phyloP scores from a whole-genome alignment of 2,113 vertebrate genomes.

The Rhinogobius similis region DNA sequence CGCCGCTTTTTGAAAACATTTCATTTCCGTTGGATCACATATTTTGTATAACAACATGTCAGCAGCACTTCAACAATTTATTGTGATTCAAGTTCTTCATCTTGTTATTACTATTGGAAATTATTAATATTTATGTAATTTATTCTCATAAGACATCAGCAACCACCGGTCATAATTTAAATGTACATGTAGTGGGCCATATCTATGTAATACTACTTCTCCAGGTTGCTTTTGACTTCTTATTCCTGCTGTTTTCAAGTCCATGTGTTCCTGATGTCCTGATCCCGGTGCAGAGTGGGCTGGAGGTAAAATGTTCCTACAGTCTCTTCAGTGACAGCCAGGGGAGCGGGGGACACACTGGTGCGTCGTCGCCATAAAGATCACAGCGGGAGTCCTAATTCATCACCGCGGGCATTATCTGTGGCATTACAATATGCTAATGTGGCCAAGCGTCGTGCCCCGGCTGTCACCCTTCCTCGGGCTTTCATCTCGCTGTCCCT shows the following conservation, averaged over 20 bases:
- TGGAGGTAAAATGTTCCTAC: slow-evolving; percentile 61
- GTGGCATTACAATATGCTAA: slow-evolving; percentile 77
- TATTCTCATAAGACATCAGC: no score
- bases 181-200: no score
- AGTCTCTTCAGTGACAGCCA: slow-evolving; percentile 56
- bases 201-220: background rate
- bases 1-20: no score
- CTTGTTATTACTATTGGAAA: no score
- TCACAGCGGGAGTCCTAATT: slow-evolving; percentile 68
- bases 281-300: slow-evolving; percentile 45
- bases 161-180: no score
- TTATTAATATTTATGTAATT: no score
- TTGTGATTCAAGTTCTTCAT: no score
- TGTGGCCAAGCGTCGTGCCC: slow-evolving; percentile 42
- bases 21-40: no score
- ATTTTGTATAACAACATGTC: no score
- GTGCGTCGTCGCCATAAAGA: slow-evolving; percentile 59
- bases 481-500: slow-evolving; percentile 45
- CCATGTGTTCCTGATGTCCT: slow-evolving; percentile 57
- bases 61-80: no score
- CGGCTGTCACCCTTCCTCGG: slow-evolving; percentile 39
- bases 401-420: slow-evolving; percentile 66
- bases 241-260: slow-evolving; percentile 52
- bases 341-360: slow-evolving; percentile 52
- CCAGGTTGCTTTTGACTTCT: background rate